A percentile compares a stretch with the other conserved stretches of the same genome.
Evolutionary conservation across 1,140 invertebrate species (phyloP).

Genomic region (Tyrophagus putrescentiae): DNA sequence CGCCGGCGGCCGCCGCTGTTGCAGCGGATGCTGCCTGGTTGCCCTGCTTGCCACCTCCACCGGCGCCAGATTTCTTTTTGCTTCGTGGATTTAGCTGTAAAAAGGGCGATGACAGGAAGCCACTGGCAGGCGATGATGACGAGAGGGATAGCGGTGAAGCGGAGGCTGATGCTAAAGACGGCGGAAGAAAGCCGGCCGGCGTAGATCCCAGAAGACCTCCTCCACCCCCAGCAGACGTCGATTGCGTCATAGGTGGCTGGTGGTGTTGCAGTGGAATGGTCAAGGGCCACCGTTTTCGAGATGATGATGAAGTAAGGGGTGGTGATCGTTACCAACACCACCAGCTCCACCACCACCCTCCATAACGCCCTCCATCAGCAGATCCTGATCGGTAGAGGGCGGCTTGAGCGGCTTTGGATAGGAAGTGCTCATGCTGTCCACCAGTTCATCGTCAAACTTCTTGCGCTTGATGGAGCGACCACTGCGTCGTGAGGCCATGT

Average conservation of each 20-base stretch:
- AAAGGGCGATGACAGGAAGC: too few relatives aligned
- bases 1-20: neutral
- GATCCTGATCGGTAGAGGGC: too few relatives aligned
- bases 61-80: neutral
- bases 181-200: too few relatives aligned
- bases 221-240: too few relatives aligned
- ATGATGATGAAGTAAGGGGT: too few relatives aligned
- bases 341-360: neutral
- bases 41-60: neutral
- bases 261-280: neutral
- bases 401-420: conserved; percentile 13
- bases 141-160: neutral
- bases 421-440: conserved; percentile 41
- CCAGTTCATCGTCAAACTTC: conserved; percentile 92
- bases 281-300: too few relatives aligned
- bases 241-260: neutral
- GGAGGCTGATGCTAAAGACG: neutral
- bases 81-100: too few relatives aligned
- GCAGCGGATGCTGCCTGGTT: neutral
- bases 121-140: neutral
- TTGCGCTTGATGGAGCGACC: conserved; percentile 86
- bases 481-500: conserved; percentile 26
- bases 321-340: neutral
- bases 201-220: too few relatives aligned
- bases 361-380: neutral